Base-by-base conservation (phyloP, 2,113 vertebrate species). In the Myrmecophaga tridactyla region DNA sequence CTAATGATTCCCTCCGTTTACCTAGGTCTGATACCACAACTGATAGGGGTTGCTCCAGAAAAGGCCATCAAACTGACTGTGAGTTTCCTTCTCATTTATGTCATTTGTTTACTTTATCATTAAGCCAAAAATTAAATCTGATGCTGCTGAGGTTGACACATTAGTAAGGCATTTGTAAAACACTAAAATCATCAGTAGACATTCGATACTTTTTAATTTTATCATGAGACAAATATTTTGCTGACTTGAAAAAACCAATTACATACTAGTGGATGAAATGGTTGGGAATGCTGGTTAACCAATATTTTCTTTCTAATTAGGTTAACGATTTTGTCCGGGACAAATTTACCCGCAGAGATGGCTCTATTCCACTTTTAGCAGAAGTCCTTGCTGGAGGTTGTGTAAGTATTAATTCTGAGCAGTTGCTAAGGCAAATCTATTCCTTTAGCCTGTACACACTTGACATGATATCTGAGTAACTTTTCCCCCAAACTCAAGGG, bases 61-160 rank as follows among this genome's bases (percentile, higher is more conserved):
- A 99, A 99, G 98, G 99, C 99, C 97, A 99, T 99, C 98, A 99
- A 99, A 98, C 98, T 99, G 97, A 99, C 99, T 98, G 99, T 99
- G 99, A 99, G 99, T 99, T 98, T 97, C 95, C 98, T 97, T 96
- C 69, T 97, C 8, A 36, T 60, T 86, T 91, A 31, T 90, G 29
- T 81, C 60, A 41, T 87, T 95, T 90, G 34, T 90, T 78, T 93
- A 93, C 48, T 94, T 95, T 58, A n/a, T 69, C 5, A 58, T 78
- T 84, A 53, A 75, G 62, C 56, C 18, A 87, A 43, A 93, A 93
- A 75, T 58, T 77, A 89, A 91, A 76, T 73, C 34, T 21, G 7
- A 48, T 94, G 65, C 56, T 84, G 1, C 46, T 63, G 81, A 70
- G 82, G 92, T 81, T 90, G 76, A 92, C 70, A 65, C 18, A 39